Evolutionary conservation across 2,797 vertebrate genomes (phyloP).

Genomic region (Lagorchestes hirsutus): DNA sequence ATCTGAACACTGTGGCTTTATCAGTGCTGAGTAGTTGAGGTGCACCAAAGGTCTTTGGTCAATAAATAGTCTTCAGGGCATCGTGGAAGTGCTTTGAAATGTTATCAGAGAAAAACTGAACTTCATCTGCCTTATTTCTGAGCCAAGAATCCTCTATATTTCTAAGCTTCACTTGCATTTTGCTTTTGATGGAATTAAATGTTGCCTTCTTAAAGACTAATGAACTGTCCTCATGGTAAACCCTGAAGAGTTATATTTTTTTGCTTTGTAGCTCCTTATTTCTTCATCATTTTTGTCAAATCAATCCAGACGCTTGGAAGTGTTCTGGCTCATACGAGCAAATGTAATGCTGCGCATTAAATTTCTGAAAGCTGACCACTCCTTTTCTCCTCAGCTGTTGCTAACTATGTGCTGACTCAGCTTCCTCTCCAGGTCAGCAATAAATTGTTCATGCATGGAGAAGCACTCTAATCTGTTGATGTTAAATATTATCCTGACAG

Average conservation of each 20-base stretch:
- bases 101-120: neutral
- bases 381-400: neutral
- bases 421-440: neutral
- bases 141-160: too few relatives aligned
- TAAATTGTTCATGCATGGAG: neutral
- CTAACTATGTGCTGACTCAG: neutral
- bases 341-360: neutral
- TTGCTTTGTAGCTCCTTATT: neutral
- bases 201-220: neutral
- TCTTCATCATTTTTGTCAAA: neutral
- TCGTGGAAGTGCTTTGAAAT: neutral
- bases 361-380: neutral
- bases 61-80: neutral
- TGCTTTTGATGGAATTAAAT: too few relatives aligned
- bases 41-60: neutral
- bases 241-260: neutral
- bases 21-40: neutral
- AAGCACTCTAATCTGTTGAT: neutral
- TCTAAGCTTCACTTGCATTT: too few relatives aligned
- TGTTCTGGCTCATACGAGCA: neutral
- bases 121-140: neutral
- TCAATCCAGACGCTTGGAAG: neutral
- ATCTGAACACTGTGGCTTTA: neutral
- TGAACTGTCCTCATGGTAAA: neutral
- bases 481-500: neutral